phyloP scores from a whole-genome alignment of 2,888 invertebrate genomes.

The Lasioglossum vierecki region DNA sequence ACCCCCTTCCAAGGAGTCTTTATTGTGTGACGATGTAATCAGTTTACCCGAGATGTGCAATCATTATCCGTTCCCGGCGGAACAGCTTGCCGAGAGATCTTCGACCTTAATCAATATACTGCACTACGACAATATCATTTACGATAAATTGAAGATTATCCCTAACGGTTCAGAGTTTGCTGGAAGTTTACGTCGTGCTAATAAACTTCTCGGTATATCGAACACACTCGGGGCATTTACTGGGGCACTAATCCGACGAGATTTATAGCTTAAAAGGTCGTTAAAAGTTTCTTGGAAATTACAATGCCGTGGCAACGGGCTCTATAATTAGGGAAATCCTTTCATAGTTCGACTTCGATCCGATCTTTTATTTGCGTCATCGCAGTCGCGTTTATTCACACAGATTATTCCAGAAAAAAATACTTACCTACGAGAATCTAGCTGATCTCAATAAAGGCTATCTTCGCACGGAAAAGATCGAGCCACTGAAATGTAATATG shows the following conservation, averaged over 20 bases:
- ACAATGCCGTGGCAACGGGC: conserved; percentile 15
- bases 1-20: not conserved
- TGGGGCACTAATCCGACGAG: conserved; percentile 45
- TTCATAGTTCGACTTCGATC: not conserved
- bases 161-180: conserved; percentile 54
- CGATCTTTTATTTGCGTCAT: not conserved
- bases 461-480: not conserved
- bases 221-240: conserved; percentile 60
- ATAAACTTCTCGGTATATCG: conserved; percentile 62
- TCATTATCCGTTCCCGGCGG: conserved; percentile 51
- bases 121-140: conserved; percentile 59
- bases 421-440: not conserved
- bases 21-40: conserved; percentile 38
- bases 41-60: conserved; percentile 30
- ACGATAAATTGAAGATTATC: conserved; percentile 59
- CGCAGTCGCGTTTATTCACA: not conserved
- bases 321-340: conserved; percentile 28
- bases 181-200: conserved; percentile 58
- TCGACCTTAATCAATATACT: conserved; percentile 67
- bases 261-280: conserved; percentile 58
- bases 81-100: conserved; percentile 55
- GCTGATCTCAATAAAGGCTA: not conserved
- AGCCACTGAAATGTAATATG: not conserved
- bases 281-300: conserved; percentile 53
- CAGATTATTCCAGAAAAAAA: not conserved